Conservation (phyloP, 92 coral and sea anemone species). For the Zoanthus sansibaricus region DNA sequence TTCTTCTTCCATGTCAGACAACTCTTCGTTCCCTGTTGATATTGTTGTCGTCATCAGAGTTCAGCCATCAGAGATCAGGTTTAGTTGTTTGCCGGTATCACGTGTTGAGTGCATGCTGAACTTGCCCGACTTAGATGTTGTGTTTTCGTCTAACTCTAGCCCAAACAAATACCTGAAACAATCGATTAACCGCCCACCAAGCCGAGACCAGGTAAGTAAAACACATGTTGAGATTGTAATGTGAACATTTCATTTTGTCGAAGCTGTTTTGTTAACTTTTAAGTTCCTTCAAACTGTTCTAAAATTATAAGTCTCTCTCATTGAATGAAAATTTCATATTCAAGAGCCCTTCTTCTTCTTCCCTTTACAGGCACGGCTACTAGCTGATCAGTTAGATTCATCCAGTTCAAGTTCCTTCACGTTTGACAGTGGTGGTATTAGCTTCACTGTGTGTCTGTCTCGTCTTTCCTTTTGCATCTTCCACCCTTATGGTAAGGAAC, state of each 20-base stretch:
- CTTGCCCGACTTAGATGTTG: constrained; percentile 92
- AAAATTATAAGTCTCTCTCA: no score
- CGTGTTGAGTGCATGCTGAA: constrained; percentile 98
- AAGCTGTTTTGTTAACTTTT: not conserved
- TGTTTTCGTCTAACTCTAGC: constrained; percentile 96
- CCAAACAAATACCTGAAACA: constrained; percentile 76
- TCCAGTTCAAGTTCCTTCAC: constrained; percentile 59
- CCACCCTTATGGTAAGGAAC: constrained; percentile 98
- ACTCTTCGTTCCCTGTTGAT: constrained; percentile 95
- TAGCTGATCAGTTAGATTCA: constrained; percentile 58
- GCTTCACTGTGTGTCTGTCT: constrained; percentile 94
- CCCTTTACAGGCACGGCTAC: not conserved
- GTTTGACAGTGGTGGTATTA: constrained; percentile 95
- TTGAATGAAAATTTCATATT: no score
- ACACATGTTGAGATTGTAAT: not conserved
- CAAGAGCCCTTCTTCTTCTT: no score
- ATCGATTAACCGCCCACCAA: constrained; percentile 43
- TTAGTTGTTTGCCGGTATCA: constrained; percentile 94
- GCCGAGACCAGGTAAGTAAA: constrained; percentile 45
- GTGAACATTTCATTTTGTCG: not conserved
- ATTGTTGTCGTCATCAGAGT: constrained; percentile 94
- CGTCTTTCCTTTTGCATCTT: constrained; percentile 96
- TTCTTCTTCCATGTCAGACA: constrained; percentile 96
- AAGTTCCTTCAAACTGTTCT: no score
- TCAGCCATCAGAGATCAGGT: constrained; percentile 95